Evolutionary conservation across 2,888 invertebrate species (phyloP), one percentile per base, ranked within the genome.

Genomic region (Acrobeloides nanus): DNA sequence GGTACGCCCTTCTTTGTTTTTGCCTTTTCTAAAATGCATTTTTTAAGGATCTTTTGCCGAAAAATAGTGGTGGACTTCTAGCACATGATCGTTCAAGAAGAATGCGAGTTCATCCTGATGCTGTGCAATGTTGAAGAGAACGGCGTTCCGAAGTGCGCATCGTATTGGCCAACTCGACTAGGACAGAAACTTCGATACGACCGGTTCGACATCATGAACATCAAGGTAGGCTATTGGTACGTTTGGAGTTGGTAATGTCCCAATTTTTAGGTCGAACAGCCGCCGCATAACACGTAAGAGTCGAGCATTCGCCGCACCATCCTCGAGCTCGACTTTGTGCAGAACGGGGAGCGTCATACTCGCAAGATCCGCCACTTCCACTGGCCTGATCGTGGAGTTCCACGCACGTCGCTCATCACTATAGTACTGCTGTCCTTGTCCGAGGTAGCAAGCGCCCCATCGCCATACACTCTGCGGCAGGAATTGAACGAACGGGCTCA

Each of bases 101-200:
- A 46, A 17, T 8, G 8, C 4, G 44, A 58, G 20, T 50, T 15
- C 34, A 20, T 52, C 7, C 38, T 52, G 31, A 52, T 52, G 52
- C 32, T 52, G n/a, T 49, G 52, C 27, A 51, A 56, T 29, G 20
- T 18, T 3, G 29, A n/a, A 17, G 52, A 51, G 38, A 55, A 51
- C 31, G 53, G 53, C 12, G 37, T 51, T 40, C 29, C 17, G 44
- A 95, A 95, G 31, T 44, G 50, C 20, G 48, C 21, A 3, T 17
- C 5, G 21, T 45, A 20, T 1, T 50, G 48, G 27, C 63, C 63
- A 21, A 17, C 21, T 20, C 32, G 27, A 26, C 20, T 15, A 8
- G 46, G 43, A 17, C 32, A 29, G 12, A 57, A 45, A 25, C 34
- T 45, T 15, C 42, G 23, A 23, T 51, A 37, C 35, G 53, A 38